phyloP scores from a whole-genome alignment of 2,797 vertebrate genomes.

The Eidolon dupreanum region DNA sequence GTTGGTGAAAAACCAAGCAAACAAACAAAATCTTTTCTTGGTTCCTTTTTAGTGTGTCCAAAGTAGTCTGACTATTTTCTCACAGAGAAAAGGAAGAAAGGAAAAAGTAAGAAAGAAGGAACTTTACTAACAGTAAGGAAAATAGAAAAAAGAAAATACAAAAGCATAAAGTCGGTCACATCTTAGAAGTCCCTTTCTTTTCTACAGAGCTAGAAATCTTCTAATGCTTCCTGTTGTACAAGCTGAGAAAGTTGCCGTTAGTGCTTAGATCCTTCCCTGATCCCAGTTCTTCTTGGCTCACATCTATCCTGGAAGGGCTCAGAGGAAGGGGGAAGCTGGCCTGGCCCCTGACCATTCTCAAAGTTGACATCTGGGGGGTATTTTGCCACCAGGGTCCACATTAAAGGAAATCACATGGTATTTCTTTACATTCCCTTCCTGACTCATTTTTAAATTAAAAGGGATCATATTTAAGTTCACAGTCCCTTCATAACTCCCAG shows the following conservation, averaged over 20 bases:
- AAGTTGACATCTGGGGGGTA: too few species aligned
- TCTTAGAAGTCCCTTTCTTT: not conserved
- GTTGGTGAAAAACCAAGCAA: not conserved
- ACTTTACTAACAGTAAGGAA: not conserved
- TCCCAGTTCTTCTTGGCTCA: not conserved
- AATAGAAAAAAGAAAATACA: not conserved
- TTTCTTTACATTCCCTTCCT: not conserved
- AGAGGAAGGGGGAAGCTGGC: not conserved
- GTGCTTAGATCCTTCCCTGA: too few species aligned
- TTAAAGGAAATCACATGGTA: not conserved
- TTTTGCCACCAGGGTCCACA: not conserved
- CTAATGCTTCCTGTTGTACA: not conserved
- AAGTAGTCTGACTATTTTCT: not conserved
- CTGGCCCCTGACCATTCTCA: not conserved
- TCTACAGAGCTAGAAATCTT: not conserved
- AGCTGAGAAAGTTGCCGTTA: not conserved
- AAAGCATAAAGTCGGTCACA: not conserved
- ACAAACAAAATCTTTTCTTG: not conserved
- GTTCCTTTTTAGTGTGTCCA: not conserved
- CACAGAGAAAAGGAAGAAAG: too few species aligned
- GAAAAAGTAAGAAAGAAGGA: too few species aligned
- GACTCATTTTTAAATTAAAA: not conserved
- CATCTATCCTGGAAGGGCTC: rapidly evolving
- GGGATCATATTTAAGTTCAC: not conserved
- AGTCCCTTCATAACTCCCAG: not conserved